Evolutionary conservation across 1,140 invertebrate species (phyloP).

Genomic region (Lysiphlebus fabarum): DNA sequence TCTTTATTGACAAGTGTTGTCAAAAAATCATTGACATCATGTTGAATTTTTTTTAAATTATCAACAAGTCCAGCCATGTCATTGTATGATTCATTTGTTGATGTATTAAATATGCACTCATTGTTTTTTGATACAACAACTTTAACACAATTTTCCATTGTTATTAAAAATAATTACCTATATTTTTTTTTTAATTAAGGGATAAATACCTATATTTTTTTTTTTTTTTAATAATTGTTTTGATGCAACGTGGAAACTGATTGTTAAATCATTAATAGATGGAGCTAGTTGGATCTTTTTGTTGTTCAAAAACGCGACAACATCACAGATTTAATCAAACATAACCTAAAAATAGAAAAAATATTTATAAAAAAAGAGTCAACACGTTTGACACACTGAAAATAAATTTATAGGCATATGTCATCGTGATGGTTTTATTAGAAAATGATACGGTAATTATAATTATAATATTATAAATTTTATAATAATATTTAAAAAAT

Average conservation of each 20-base stretch:
- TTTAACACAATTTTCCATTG: constrained; percentile 25
- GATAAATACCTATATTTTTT: background rate
- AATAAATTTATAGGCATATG: constrained; percentile 38
- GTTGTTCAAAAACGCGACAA: background rate
- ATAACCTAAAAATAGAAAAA: constrained; percentile 3
- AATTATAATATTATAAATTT: constrained; percentile 11
- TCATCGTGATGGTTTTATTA: constrained; percentile 60
- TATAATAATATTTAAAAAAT: constrained; percentile 19
- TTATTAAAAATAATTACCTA: too few species aligned
- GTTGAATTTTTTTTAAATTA: constrained; percentile 35
- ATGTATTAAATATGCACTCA: constrained; percentile 33
- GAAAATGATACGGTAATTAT: constrained; percentile 63
- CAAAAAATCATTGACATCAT: constrained; percentile 38
- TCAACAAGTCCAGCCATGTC: constrained; percentile 28
- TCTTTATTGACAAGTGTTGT: constrained; percentile 22
- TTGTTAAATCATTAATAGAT: constrained; percentile 5
- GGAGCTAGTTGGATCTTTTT: constrained; percentile 8
- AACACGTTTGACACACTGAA: too few species aligned
- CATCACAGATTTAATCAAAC: background rate
- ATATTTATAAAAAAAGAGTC: background rate
- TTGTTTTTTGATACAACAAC: constrained; percentile 30
- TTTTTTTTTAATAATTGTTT: background rate
- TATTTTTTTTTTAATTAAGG: background rate
- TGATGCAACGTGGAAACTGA: background rate
- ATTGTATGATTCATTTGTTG: constrained; percentile 11